Base-by-base conservation (phyloP, 2,888 invertebrate species). In the Dryadula phaetusa region DNA sequence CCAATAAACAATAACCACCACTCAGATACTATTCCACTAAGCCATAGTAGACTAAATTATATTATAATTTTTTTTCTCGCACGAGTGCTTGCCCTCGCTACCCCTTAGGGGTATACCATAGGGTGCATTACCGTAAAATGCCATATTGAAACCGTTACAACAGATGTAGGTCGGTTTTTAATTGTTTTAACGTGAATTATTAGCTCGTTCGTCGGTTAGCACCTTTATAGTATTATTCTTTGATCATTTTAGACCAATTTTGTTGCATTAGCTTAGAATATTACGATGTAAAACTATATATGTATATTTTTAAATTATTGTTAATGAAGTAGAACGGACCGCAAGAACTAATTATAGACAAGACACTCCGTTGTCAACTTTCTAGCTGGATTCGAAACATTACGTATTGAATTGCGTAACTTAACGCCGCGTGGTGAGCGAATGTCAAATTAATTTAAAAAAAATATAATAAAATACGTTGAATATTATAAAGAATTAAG, bases 141-240 rank as follows among this genome's bases (percentile, higher is more conserved):
- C 81, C 83, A 82, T 83, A 82, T 79, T 82, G 83, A 67, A 72
- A 75, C 82, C 79, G 83, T 82, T 83, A 78, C 71, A 71, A 67
- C 79, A 81, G 74, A 78, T 82, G 81, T 52, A 68, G 70, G 72
- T 72, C 68, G 76, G 77, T 77, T 80, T 78, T 78, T 81, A 81
- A 81, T 81, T 79, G 77, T 73, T 72, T 70, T 66, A 56, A 58
- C 64, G 34, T 66, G 58, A 65, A 67, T 67, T 70, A 67, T 60
- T 66, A 62, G 63, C 66, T 67, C 34, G 32, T 62, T 64, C 66
- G 66, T 67, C 64, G 66, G 64, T 65, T 65, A 64, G 62, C 70
- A 58, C 66, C 68, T 70, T 72, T 67, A 40, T 16, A 16, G n/a
- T 58, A 47, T 56, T 64, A 56, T 56, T 25, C 52, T 52, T 52